Evolutionary conservation across 2,797 vertebrate genomes (phyloP), one percentile per base, ranked within the genome.

Genomic region (Clamator glandarius): DNA sequence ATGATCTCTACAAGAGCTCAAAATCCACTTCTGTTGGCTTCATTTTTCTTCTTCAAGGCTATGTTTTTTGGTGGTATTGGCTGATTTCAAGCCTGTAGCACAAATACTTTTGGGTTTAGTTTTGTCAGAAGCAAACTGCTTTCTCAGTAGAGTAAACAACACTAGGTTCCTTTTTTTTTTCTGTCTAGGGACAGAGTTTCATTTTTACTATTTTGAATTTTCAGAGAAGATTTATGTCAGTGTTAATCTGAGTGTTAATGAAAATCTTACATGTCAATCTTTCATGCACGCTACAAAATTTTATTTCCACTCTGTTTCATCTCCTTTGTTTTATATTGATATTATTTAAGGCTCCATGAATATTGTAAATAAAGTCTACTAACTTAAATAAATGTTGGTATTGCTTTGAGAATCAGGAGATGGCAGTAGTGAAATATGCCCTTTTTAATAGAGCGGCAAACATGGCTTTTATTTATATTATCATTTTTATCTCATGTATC

Each of bases 141-240:
- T 86, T 14, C 25, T 64, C 8, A 33, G 2, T 29, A 48, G 5
- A 2, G 15, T 69, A 25, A 69, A 15, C 48, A 85, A 8, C n/a
- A 7, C 6, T 1, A 0, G 2, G 4, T 31, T 72, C 21, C 19
- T 68, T 75, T 63, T n/a, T n/a, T n/a, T 77, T 25, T 15, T 15
- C 19, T 36, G 24, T 41, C 5, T 4, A 44, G 10, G 4, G 46
- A 35, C 7, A 78, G 28, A 36, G 13, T 35, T 51, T 57, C 58
- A 24, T 74, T 70, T 74, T 78, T 4, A 28, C 14, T 52, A 5
- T 36, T 28, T 15, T 50, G 16, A 33, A 24, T 68, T 78, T 77
- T 75, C 41, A 75, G 24, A 12, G 28, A 76, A 63, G 11, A 62
- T 25, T 5, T 29, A 44, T 16, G 5, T 2, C 2, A 44, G 4